Evolutionary conservation across 2,113 vertebrate species (phyloP).

Genomic region (Zeus faber): DNA sequence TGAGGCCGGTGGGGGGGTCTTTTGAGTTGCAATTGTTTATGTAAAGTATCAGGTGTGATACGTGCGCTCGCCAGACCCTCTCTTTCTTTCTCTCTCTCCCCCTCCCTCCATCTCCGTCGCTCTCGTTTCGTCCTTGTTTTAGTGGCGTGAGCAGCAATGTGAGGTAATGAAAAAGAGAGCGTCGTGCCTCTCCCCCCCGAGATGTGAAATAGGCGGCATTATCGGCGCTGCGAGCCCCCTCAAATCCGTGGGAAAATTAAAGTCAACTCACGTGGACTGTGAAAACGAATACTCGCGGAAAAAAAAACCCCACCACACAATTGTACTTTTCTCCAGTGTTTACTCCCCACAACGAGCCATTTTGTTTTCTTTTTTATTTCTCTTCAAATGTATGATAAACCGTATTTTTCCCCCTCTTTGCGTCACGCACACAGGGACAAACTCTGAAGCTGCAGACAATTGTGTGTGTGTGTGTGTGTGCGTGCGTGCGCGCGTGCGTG

Average conservation of each 20-base stretch:
- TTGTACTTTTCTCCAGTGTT: too few relatives aligned
- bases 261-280: too few relatives aligned
- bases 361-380: not conserved
- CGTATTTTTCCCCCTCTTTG: not conserved
- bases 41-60: slow-evolving; percentile 52
- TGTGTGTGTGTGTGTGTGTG: slow-evolving; percentile 1
- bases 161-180: slow-evolving; percentile 53
- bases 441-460: not conserved
- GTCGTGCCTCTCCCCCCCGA: too few relatives aligned
- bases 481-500: not conserved
- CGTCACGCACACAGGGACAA: too few relatives aligned
- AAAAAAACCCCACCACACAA: too few relatives aligned
- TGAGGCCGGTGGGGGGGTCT: slow-evolving; percentile 56
- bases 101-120: not conserved
- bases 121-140: slow-evolving; percentile 22
- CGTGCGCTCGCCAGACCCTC: not conserved
- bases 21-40: slow-evolving; percentile 73
- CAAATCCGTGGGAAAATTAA: too few relatives aligned
- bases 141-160: slow-evolving; percentile 44
- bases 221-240: too few relatives aligned
- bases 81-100: not conserved
- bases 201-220: too few relatives aligned
- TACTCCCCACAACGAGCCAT: too few relatives aligned
- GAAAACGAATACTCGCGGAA: too few relatives aligned
- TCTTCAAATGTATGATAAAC: not conserved